Conservation (phyloP, 2,113 vertebrate species). For the Odontophorus gujanensis region DNA sequence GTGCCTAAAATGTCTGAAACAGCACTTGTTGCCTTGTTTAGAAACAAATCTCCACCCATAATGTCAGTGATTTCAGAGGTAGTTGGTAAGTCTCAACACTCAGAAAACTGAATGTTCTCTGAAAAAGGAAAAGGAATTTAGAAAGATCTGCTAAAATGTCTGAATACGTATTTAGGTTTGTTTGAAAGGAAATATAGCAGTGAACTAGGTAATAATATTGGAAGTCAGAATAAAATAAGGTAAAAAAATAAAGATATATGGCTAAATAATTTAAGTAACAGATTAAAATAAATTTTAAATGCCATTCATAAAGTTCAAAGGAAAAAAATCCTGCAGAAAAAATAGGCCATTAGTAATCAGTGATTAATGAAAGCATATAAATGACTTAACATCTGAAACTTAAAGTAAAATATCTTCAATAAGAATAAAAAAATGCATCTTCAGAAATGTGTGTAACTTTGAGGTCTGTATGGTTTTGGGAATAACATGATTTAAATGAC, state of each 20-base stretch:
- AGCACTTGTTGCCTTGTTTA: background rate
- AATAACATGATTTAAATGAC: background rate
- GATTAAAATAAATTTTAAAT: background rate
- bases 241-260: background rate
- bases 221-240: background rate
- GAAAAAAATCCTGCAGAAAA: background rate
- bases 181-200: background rate
- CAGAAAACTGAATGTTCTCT: background rate
- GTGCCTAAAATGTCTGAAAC: background rate
- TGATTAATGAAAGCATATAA: background rate
- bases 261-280: background rate
- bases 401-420: background rate
- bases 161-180: background rate
- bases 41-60: background rate
- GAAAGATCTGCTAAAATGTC: background rate
- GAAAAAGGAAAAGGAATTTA: background rate
- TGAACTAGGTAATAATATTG: background rate
- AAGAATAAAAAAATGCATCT: background rate
- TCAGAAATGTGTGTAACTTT: background rate
- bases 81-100: background rate
- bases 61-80: background rate
- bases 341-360: background rate
- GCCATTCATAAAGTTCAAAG: background rate
- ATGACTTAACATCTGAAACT: background rate
- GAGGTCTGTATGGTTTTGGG: background rate